phyloP scores from a whole-genome alignment of 2,888 invertebrate genomes.

The Saturnia pavonia region DNA sequence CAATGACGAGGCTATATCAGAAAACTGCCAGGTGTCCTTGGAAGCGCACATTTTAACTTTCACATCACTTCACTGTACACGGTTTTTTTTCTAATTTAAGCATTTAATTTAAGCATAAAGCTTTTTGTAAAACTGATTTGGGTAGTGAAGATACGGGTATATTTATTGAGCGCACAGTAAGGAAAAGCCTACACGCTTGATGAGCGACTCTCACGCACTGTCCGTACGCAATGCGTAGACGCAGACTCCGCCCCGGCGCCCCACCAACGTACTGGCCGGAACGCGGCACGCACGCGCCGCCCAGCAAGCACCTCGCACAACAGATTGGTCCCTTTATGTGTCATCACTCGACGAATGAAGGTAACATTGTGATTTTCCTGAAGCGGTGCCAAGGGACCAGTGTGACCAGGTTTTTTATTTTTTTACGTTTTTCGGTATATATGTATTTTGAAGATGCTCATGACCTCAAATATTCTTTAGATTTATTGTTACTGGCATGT shows the following conservation, averaged over 20 bases:
- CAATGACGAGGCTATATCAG: conserved; percentile 45
- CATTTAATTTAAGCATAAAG: not conserved
- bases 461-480: not conserved
- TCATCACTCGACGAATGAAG: conserved; percentile 58
- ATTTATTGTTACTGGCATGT: not conserved
- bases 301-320: conserved; percentile 49
- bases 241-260: conserved; percentile 57
- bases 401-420: not conserved
- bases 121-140: not conserved
- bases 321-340: conserved; percentile 73
- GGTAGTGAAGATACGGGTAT: not conserved
- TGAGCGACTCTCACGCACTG: conserved; percentile 70
- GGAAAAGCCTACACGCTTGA: conserved; percentile 33
- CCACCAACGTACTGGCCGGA: conserved; percentile 56
- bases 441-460: no score
- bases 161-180: not conserved
- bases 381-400: conserved; percentile 57
- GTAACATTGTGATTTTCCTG: conserved; percentile 54
- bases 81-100: not conserved
- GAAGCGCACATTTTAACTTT: conserved; percentile 51
- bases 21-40: conserved; percentile 53
- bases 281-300: conserved; percentile 48
- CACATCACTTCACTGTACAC: conserved; percentile 33
- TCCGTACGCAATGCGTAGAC: conserved; percentile 71
- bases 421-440: not conserved